Conservation (phyloP, 2,888 invertebrate species). For the Hirtodrosophila alboralis region DNA sequence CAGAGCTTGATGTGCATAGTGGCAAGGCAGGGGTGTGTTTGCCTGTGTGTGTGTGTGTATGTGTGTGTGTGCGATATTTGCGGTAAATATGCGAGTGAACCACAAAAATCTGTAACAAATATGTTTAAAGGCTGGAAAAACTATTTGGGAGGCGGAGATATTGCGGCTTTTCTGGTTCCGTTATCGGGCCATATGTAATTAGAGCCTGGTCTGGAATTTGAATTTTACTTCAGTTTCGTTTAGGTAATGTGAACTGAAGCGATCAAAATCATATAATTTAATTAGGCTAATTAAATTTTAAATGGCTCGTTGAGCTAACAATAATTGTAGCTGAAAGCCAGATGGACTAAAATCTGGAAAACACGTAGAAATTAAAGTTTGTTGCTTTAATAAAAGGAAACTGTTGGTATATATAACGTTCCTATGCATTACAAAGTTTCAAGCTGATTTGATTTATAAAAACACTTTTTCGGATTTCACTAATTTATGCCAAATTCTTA, state of each 20-base stretch:
- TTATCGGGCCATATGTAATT: constrained; percentile 47
- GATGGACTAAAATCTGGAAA: neutral
- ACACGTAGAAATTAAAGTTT: too few species aligned
- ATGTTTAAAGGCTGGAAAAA: constrained; percentile 73
- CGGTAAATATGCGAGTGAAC: constrained; percentile 62
- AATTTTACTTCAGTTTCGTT: constrained; percentile 29
- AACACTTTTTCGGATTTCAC: too few species aligned
- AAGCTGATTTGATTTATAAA: too few species aligned
- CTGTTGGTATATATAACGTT: too few species aligned
- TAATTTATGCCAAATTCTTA: too few species aligned
- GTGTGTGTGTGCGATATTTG: constrained; percentile 51
- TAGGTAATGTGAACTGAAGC: constrained; percentile 43
- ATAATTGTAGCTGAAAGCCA: constrained; percentile 2
- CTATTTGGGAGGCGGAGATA: constrained; percentile 43
- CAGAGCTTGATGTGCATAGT: constrained; percentile 35
- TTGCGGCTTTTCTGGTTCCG: constrained; percentile 28
- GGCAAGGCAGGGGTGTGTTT: neutral
- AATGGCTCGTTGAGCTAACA: constrained; percentile 30
- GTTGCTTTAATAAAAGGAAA: too few species aligned
- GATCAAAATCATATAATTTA: constrained; percentile 62
- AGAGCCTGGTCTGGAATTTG: constrained; percentile 33
- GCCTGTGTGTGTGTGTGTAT: constrained; percentile 1
- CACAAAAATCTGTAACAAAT: constrained; percentile 67
- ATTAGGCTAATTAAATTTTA: constrained; percentile 57
- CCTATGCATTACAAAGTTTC: too few species aligned